Percentiles rank a stretch among this genome's conserved stretches.
Conservation (phyloP, 2,113 vertebrate genomes). For the Spermophilus dauricus region DNA sequence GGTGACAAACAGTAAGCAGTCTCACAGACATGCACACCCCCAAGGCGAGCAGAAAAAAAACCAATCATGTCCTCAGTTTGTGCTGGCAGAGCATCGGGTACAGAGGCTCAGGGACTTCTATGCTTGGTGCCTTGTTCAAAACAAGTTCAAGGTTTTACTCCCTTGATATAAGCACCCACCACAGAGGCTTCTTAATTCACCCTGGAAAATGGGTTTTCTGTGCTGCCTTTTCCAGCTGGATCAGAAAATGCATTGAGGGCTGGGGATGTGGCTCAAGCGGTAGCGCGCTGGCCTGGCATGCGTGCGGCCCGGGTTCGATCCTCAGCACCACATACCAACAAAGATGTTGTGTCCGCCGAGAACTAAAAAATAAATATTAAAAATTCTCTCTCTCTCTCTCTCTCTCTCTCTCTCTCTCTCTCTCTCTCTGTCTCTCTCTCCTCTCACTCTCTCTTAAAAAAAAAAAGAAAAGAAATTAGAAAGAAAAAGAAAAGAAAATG, state of each 20-base stretch:
- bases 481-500: too few relatives aligned
- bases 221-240: slow-evolving; percentile 3
- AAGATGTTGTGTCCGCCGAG: too few relatives aligned
- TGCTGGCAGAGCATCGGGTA: neutral
- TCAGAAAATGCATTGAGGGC: neutral
- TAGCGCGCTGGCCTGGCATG: too few relatives aligned
- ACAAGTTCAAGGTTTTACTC: neutral
- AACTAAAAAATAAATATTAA: too few relatives aligned
- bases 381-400: too few relatives aligned
- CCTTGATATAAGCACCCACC: neutral
- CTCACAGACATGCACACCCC: neutral
- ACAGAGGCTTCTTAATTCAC: neutral
- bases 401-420: too few relatives aligned
- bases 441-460: too few relatives aligned
- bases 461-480: too few relatives aligned
- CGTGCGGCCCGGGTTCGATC: too few relatives aligned
- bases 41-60: accelerated
- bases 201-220: neutral
- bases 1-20: neutral
- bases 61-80: neutral
- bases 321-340: too few relatives aligned
- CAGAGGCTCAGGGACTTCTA: neutral
- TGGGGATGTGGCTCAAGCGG: too few relatives aligned
- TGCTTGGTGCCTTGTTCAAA: neutral
- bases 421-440: too few relatives aligned